Evolutionary conservation across 2,888 invertebrate species (phyloP).

Genomic region (Melinopterus prodromus): DNA sequence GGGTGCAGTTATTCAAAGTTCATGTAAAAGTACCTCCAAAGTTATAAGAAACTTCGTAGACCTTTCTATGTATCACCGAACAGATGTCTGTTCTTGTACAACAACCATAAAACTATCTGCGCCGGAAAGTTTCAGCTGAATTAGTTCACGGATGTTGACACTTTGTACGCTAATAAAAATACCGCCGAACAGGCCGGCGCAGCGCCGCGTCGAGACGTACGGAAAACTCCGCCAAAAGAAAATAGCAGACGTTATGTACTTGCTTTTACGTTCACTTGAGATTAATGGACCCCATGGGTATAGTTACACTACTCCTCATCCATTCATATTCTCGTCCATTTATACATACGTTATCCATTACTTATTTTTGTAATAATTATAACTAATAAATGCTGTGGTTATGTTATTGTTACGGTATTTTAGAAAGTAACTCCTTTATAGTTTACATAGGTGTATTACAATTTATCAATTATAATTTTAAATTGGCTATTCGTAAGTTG

Average conservation of each 20-base stretch:
- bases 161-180: constrained; percentile 4
- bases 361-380: too few relatives aligned
- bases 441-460: too few relatives aligned
- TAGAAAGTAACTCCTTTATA: too few relatives aligned
- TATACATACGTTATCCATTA: neutral
- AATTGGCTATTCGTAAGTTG: too few relatives aligned
- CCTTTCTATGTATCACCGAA: constrained; percentile 23
- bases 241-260: neutral
- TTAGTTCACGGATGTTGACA: neutral
- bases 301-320: neutral
- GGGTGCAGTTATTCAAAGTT: constrained; percentile 4
- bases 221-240: neutral
- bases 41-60: constrained; percentile 24
- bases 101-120: neutral
- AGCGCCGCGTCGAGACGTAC: neutral
- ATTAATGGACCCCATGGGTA: neutral
- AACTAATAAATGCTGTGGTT: too few relatives aligned
- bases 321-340: neutral
- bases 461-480: too few relatives aligned
- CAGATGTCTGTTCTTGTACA: constrained; percentile 16
- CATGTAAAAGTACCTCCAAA: neutral
- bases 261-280: neutral
- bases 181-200: neutral
- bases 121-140: constrained; percentile 4
- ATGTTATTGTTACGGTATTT: too few relatives aligned